These are phyloP conservation scores for Pseudomugil tenellus DNA, from an alignment of 2,797 vertebrate species.

Conservation along the genomic window DNA sequence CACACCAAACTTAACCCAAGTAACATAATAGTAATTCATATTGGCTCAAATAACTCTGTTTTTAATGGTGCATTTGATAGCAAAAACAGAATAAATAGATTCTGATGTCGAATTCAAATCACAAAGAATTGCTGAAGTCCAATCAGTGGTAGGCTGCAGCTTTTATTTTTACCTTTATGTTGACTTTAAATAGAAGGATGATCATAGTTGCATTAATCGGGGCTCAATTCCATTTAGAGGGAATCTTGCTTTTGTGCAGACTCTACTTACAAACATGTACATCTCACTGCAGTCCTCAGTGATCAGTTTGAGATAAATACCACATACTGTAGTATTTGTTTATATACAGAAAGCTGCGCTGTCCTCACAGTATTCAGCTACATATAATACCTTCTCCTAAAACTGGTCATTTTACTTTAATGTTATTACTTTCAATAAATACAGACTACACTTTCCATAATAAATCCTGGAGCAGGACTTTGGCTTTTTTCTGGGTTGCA, in stretches of 20 bases:
- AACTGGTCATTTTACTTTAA: no score
- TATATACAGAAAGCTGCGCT: not conserved
- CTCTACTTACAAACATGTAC: not conserved
- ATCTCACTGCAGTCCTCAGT: not conserved
- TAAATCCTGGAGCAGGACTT: not conserved
- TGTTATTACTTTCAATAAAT: not conserved
- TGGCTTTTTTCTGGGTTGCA: not conserved
- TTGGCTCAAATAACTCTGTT: no score
- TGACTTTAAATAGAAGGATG: not conserved
- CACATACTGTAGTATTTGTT: not conserved
- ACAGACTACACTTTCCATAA: not conserved
- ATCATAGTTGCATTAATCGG: not conserved
- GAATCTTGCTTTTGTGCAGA: not conserved
- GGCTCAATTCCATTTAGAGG: not conserved
- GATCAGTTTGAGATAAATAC: not conserved
- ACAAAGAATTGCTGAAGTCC: not conserved
- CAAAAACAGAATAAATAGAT: no score
- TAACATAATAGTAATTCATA: not conserved
- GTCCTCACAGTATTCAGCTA: not conserved
- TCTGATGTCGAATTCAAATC: not conserved
- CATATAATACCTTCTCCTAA: no score
- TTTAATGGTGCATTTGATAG: no score
- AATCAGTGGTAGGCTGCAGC: not conserved
- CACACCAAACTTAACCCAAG: no score
- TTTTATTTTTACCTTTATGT: not conserved